Evolutionary conservation across 2,888 invertebrate species (phyloP).

Genomic region (Onchidella celtica): DNA sequence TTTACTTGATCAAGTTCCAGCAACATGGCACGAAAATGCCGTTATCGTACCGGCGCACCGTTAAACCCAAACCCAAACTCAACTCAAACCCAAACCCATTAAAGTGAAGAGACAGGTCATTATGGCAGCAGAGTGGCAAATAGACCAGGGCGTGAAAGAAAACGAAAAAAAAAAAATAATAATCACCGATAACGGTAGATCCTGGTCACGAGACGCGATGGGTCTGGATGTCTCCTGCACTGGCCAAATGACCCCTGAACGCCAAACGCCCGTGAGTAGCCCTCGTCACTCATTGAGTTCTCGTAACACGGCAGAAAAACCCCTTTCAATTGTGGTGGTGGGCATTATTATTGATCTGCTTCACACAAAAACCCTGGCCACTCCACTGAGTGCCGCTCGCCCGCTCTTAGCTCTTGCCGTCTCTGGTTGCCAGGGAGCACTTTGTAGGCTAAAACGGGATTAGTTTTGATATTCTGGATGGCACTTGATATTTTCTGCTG

Average conservation of each 20-base stretch:
- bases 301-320: slow-evolving; percentile 3
- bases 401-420: neutral
- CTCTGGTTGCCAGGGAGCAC: slow-evolving; percentile 22
- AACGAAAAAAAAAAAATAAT: neutral
- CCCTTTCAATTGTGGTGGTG: slow-evolving; percentile 16
- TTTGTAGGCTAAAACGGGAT: neutral
- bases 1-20: no score
- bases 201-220: neutral
- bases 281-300: slow-evolving; percentile 6
- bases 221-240: neutral
- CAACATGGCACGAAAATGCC: no score
- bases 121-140: neutral
- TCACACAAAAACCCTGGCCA: neutral
- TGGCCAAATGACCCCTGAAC: no score
- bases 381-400: no score
- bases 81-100: neutral
- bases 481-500: no score
- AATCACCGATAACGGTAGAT: neutral
- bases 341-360: slow-evolving; percentile 19
- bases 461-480: no score
- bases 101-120: neutral
- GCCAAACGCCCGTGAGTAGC: neutral
- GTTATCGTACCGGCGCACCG: neutral
- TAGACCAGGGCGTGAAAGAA: neutral
- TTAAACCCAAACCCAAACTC: neutral